These are phyloP conservation scores for Drosophila suboccidentalis DNA, from an alignment of 2,888 invertebrate genomes.

Conservation along the genomic window DNA sequence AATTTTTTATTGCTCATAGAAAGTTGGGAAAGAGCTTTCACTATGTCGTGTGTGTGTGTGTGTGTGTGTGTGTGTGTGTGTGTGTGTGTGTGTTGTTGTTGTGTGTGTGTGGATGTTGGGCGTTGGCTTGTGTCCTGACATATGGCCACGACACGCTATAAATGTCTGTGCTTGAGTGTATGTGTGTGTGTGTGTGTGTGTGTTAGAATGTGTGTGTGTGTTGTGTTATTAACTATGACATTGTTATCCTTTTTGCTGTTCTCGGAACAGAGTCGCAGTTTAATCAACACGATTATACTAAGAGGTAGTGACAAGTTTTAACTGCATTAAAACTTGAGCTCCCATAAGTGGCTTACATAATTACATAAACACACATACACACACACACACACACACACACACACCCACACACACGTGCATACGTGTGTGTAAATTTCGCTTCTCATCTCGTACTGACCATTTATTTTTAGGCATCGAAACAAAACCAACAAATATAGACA, in stretches of 20 bases:
- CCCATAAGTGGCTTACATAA: slow-evolving; percentile 62
- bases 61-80: not conserved
- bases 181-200: slow-evolving; percentile 30
- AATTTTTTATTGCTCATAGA: slow-evolving; percentile 61
- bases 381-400: too few species aligned
- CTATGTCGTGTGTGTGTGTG: not conserved
- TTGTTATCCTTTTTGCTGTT: slow-evolving; percentile 42
- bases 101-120: slow-evolving; percentile 34
- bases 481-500: slow-evolving; percentile 38
- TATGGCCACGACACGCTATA: slow-evolving; percentile 43
- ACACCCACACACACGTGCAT: not conserved
- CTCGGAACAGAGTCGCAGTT: slow-evolving; percentile 46
- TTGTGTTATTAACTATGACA: slow-evolving; percentile 58
- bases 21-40: slow-evolving; percentile 20
- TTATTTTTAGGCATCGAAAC: slow-evolving; percentile 54
- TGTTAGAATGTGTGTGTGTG: slow-evolving; percentile 16
- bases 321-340: slow-evolving; percentile 69
- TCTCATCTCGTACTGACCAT: slow-evolving; percentile 23
- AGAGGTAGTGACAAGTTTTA: slow-evolving; percentile 68
- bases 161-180: slow-evolving; percentile 20
- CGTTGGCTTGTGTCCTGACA: slow-evolving; percentile 47
- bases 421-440: slow-evolving; percentile 18
- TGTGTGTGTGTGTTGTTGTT: slow-evolving; percentile 18
- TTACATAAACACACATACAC: slow-evolving; percentile 44
- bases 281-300: slow-evolving; percentile 74